Percentiles rank a stretch among this genome's conserved stretches.
Conservation (phyloP, 2,888 invertebrate species). For the Hofmannophila pseudospretella region DNA sequence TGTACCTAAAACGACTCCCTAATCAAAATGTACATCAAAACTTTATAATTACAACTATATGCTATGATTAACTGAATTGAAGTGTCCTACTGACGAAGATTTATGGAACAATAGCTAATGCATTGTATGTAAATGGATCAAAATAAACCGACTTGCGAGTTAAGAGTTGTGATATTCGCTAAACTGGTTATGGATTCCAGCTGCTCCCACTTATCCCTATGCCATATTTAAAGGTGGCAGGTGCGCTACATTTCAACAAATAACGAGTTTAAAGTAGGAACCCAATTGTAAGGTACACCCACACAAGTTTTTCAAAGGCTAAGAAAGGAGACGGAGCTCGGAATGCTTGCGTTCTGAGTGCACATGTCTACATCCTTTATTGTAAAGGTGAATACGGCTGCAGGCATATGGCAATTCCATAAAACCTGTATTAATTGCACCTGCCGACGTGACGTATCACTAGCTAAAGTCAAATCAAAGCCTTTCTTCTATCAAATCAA, state of each 20-base stretch:
- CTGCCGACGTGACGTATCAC: no score
- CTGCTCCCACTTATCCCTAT: conserved; percentile 6
- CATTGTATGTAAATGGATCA: conserved; percentile 7
- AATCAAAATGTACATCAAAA: no score
- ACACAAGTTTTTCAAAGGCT: conserved; percentile 4
- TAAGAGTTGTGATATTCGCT: neutral
- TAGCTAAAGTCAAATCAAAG: no score
- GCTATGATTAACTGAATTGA: no score
- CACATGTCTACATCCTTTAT: neutral
- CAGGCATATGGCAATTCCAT: conserved; percentile 1
- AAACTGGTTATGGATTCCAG: conserved; percentile 14
- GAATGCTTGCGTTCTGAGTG: neutral
- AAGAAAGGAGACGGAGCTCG: neutral
- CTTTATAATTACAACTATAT: no score
- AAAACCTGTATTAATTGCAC: conserved; percentile 6
- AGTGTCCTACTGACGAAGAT: no score
- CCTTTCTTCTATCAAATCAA: no score
- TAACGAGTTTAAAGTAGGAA: neutral
- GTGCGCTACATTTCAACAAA: conserved; percentile 10
- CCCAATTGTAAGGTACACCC: conserved; percentile 4
- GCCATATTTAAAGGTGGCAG: conserved; percentile 11
- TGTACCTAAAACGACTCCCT: no score
- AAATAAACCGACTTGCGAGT: neutral
- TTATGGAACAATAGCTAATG: neutral
- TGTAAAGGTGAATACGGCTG: conserved; percentile 3